Base-by-base conservation (phyloP, 2,797 vertebrate genomes). In the Florisuga fusca region DNA sequence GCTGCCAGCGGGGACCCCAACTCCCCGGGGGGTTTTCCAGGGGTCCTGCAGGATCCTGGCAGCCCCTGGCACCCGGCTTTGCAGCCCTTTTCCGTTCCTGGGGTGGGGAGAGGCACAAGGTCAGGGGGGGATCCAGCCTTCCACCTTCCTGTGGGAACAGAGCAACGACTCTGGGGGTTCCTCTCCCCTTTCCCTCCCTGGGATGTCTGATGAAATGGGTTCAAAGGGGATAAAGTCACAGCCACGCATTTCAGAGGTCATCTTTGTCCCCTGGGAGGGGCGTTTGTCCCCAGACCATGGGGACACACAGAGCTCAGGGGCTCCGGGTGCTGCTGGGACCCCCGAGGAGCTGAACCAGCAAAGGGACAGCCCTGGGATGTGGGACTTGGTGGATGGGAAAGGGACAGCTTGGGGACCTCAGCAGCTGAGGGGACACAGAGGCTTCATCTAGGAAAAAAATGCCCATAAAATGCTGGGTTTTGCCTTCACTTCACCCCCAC, bases 31-130 rank as follows among this genome's bases (percentile, higher is more conserved):
- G 66, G 29, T 77, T 94, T 95, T 6, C 19, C 4, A 21, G 93
- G 94, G 21, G 18, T 84, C 15, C 88, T 84, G 93, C 98, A 98
- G 96, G 98, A 98, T 17, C 98, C 29, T 46, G 98, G 98, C 63
- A 98, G 94, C 45, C 84, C 97, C 36, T 98, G 97, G 95, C 98
- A 99, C 71, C 97, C 97, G 1, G 96, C 72, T 97, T 98, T 99
- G 77, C 98, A 96, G 82, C 97, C 97, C 93, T 99, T 99, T 78
- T 99, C 98, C 67, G 97, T 94, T 45, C 97, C 98, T 98, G 98
- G 95, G 72, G 66, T 58, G 95, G 87, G 91, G 93, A 94, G 48
- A 96, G 68, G 86, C 20, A 68, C 72, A 77, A 84, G 68, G 19
- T 0, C 26, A 84, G 82, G 43, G 25, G 41, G 38, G 38, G 38